Evolutionary conservation across 2,888 invertebrate species (phyloP).

Genomic region (Calameuta filiformis): DNA sequence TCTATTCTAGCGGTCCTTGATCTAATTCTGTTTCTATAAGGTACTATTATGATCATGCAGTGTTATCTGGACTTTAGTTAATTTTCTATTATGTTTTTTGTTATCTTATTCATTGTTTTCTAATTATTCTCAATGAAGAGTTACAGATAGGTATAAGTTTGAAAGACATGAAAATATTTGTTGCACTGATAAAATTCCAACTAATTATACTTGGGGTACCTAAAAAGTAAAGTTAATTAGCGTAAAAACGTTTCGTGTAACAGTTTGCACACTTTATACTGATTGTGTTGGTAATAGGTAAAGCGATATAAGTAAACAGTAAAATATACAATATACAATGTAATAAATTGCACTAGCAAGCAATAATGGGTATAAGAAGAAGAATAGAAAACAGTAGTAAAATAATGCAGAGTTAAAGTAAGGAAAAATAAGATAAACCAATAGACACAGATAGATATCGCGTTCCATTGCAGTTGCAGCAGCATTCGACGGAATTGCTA

Average conservation of each 20-base stretch:
- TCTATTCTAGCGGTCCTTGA: neutral
- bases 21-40: neutral
- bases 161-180: neutral
- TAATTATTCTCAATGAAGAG: neutral
- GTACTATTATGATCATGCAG: neutral
- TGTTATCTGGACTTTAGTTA: neutral
- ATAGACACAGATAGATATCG: slow-evolving; percentile 5
- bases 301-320: neutral
- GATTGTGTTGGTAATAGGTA: neutral
- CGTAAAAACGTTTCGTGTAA: neutral
- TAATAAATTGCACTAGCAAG: neutral
- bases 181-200: neutral
- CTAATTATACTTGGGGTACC: no score
- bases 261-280: neutral
- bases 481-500: slow-evolving; percentile 21
- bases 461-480: slow-evolving; percentile 7
- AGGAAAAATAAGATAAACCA: neutral
- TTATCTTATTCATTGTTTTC: neutral
- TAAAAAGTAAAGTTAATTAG: neutral
- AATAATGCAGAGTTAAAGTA: neutral
- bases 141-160: neutral
- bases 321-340: neutral
- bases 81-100: neutral
- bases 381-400: neutral
- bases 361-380: neutral